A percentile compares a stretch with the other conserved stretches of the same genome.
Evolutionary conservation across 2,888 invertebrate species (phyloP).

Genomic region (Diarsia brunnea): DNA sequence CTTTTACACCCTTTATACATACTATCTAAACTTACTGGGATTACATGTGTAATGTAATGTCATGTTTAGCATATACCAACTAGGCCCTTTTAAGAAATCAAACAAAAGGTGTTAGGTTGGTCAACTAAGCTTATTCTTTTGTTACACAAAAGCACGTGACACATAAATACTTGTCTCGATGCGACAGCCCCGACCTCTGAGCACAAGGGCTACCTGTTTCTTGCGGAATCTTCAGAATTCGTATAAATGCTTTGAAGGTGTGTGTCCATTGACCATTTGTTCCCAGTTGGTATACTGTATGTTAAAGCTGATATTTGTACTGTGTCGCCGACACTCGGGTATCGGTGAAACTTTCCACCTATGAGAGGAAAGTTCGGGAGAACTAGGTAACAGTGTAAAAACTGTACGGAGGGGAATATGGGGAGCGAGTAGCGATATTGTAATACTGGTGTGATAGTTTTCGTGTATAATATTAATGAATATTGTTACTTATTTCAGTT

Average conservation of each 20-base stretch:
- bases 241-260: no score
- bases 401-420: conserved; percentile 21
- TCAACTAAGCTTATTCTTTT: background rate
- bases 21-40: no score
- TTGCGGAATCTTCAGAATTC: no score
- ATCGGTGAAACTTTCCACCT: conserved; percentile 52
- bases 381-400: conserved; percentile 53
- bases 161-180: background rate
- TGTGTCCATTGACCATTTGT: background rate
- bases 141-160: background rate
- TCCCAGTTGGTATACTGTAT: background rate
- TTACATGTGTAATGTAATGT: no score
- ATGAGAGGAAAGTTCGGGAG: conserved; percentile 34
- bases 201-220: background rate
- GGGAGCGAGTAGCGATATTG: conserved; percentile 3
- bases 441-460: background rate
- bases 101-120: background rate
- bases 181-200: background rate
- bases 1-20: no score
- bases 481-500: background rate
- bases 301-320: background rate
- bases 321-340: conserved; percentile 22
- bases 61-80: background rate
- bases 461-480: background rate
- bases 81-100: background rate